Conservation (phyloP, 1,140 invertebrate species). For the Macrosteles quadrilineatus region DNA sequence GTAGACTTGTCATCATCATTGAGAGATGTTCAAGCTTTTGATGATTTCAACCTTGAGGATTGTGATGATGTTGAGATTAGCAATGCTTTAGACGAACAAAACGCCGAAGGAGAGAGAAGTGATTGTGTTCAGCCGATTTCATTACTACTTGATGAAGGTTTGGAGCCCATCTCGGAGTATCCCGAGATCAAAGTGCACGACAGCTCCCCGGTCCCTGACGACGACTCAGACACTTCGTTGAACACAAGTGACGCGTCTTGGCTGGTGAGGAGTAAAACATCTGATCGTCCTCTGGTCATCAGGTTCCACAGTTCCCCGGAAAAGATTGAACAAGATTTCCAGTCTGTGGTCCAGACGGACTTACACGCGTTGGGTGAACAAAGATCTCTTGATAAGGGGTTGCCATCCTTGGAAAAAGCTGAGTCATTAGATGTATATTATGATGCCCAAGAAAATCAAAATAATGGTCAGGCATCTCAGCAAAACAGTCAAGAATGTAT, state of each 20-base stretch:
- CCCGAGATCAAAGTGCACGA: background rate
- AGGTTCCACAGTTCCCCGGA: background rate
- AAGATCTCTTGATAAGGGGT: background rate
- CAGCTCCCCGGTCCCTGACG: background rate
- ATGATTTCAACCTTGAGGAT: no score
- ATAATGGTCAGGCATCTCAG: no score
- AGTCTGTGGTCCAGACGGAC: background rate
- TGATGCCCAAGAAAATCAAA: no score
- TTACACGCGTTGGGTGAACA: background rate
- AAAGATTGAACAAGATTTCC: background rate
- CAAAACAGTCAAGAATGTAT: no score
- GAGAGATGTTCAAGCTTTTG: no score
- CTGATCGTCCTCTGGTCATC: constrained; percentile 11
- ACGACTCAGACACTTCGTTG: background rate
- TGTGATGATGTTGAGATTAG: no score
- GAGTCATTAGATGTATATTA: no score
- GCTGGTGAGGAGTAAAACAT: constrained; percentile 1
- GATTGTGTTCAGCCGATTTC: background rate
- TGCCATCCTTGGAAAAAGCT: no score
- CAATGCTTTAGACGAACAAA: no score
- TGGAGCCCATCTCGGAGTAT: background rate
- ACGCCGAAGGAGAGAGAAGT: no score
- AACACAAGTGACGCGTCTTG: constrained; percentile 8
- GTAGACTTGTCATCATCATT: background rate
- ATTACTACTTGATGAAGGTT: background rate